phyloP scores from a whole-genome alignment of 2,113 vertebrate genomes.

The Deroptyus accipitrinus region DNA sequence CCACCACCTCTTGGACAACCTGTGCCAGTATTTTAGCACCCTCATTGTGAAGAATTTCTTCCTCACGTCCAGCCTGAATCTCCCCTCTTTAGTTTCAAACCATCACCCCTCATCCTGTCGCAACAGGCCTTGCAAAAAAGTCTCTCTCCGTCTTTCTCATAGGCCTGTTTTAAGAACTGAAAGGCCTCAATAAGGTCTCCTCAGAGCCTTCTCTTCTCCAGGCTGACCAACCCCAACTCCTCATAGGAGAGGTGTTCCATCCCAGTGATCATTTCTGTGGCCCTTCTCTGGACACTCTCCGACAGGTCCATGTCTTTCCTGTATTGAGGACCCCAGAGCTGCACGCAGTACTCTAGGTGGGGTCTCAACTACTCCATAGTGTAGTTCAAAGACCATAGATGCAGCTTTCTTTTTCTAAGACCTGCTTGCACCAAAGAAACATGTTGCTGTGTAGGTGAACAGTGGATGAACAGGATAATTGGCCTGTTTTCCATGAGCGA shows the following conservation, averaged over 20 bases:
- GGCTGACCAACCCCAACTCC: not conserved
- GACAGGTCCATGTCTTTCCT: not conserved
- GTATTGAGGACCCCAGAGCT: not conserved
- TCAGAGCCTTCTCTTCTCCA: not conserved
- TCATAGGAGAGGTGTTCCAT: not conserved
- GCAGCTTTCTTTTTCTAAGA: not conserved
- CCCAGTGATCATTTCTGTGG: not conserved
- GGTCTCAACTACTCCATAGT: not conserved
- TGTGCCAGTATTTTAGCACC: not conserved
- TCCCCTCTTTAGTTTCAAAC: not conserved
- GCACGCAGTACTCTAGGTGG: not conserved
- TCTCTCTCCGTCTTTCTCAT: not conserved
- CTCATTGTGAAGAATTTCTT: not conserved
- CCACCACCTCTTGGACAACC: not conserved
- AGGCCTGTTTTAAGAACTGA: not conserved
- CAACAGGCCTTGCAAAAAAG: not conserved
- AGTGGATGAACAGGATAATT: not conserved
- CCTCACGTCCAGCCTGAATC: not conserved
- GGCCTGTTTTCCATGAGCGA: rapidly evolving
- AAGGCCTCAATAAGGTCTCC: not conserved
- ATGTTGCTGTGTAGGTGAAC: not conserved
- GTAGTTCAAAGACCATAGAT: not conserved
- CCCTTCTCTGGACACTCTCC: not conserved
- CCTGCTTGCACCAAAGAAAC: not conserved
- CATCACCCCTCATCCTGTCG: not conserved